Base-by-base conservation (phyloP, 1,140 invertebrate genomes). In the Heterodera schachtii region DNA sequence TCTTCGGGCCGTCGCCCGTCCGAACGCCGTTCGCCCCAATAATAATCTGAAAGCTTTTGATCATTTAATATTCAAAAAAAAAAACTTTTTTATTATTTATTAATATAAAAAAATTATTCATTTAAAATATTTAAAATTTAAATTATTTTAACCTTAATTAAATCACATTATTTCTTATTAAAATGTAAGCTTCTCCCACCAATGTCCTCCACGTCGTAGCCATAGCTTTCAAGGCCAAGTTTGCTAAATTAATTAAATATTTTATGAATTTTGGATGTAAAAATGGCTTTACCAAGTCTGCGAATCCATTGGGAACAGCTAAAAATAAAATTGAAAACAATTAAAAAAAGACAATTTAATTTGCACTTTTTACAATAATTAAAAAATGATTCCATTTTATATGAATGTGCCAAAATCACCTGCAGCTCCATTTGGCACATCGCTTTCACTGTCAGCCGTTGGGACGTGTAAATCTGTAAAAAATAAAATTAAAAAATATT, bases 371-470 rank as follows among this genome's bases (percentile, higher is more conserved):
- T n/a, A n/a, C n/a, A n/a, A n/a, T n/a, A 52, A 52, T 52, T 52
- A 52, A 52, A 8, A 52, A 52, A 52, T 8, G 11, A 1, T 52
- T 52, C 2, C 49, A 11, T 52, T 52, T 52, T 6, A 52, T 52
- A 0, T 1, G 11, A 52, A 52, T 52, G 49, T 6, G 11, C 0
- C 6, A 52, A 52, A 64, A 64, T 19, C 57, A 64, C 57, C 85
- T 94, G 93, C 52, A 99, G 91, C 87, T 96, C 94, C 96, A 98
- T 98, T 6, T 95, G 95, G 91, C 97, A 99, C 83, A 94, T 95
- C 2, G 96, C 96, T 91, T 96, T 96, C 80, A 99, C 96, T 13
- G 97, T 99, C 87, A 99, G 91, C 90, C 97, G 81, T 78, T 87
- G 84, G 31, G 70, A 76, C 8, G 84, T 88, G 21, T 75, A 82